Base-by-base conservation (phyloP, 2,113 vertebrate genomes). In the Pagrus major region DNA sequence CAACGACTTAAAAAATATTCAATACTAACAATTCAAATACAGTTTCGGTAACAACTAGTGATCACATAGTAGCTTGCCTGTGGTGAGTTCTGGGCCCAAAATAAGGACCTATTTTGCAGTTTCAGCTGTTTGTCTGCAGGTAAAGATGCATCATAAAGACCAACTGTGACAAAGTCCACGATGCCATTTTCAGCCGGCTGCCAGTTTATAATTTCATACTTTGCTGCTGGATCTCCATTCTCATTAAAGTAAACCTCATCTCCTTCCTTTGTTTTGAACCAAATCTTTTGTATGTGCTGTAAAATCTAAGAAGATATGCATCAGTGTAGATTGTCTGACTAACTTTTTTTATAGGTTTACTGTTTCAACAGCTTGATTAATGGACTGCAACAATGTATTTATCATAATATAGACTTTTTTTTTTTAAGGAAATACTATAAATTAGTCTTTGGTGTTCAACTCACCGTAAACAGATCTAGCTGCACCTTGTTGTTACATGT, bases 141-240 rank as follows among this genome's bases (percentile, higher is more conserved):
- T 71, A 92, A 63, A 44, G 93, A 92, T 2, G 86, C 71, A 83
- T 94, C 94, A 75, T 92, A 87, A 25, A 93, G 69, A 29, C 94
- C 93, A 55, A 94, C 90, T 18, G 70, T 86, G 5, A 91, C 89
- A 92, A 94, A 94, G n/a, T 90, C 79, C 37, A 89, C 75, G 8
- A 56, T 20, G 4, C 83, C 42, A 1, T 83, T 73, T 71, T 80
- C 31, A 58, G n/a, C 86, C 35, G 86, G 85, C 68, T 94, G 93
- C 93, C 94, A 94, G 74, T 94, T 94, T 37, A 94, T 88, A n/a
- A 95, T 88, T 46, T 94, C 93, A 91, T 95, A 94, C 65, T 90
- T 92, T 70, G 91, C 93, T 46, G 86, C 52, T 42, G 92, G 92
- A 49, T 94, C 93, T 75, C 93, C 93, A 14, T 93, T 83, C 11